phyloP scores from a whole-genome alignment of 1,140 invertebrate genomes.

The Camponotus pennsylvanicus region DNA sequence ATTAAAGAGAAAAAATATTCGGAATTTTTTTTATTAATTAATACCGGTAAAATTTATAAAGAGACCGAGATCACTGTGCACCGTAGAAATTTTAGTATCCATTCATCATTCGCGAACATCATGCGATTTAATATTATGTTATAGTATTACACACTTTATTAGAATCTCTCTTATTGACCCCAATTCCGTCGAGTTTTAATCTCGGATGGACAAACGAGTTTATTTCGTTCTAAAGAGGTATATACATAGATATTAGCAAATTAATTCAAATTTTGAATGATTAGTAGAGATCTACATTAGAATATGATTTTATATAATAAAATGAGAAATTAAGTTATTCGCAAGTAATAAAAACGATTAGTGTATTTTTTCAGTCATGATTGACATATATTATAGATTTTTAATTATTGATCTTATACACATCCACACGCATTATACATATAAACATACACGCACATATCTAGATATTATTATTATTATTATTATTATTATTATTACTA shows the following conservation, averaged over 20 bases:
- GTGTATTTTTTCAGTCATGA: constrained; percentile 79
- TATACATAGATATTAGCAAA: neutral
- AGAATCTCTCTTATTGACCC: neutral
- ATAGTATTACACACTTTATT: constrained; percentile 9
- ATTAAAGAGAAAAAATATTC: neutral
- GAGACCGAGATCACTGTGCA: constrained; percentile 24
- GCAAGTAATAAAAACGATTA: constrained; percentile 77
- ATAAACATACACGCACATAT: neutral
- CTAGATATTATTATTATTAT: constrained; percentile 64
- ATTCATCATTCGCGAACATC: constrained; percentile 17
- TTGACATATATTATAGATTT: constrained; percentile 67
- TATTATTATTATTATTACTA: constrained; percentile 66
- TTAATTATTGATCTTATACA: constrained; percentile 60
- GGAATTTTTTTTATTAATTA: neutral
- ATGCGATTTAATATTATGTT: constrained; percentile 42
- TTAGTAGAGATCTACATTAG: constrained; percentile 36
- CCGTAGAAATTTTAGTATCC: constrained; percentile 23
- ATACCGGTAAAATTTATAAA: neutral
- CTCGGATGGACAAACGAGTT: neutral
- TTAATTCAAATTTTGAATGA: neutral
- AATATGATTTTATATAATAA: constrained; percentile 66
- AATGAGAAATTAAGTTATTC: constrained; percentile 59
- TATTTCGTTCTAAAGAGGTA: neutral
- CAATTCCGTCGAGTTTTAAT: neutral
- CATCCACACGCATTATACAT: neutral